Evolutionary conservation across 2,113 vertebrate genomes (phyloP).

Genomic region (Osmerus mordax): DNA sequence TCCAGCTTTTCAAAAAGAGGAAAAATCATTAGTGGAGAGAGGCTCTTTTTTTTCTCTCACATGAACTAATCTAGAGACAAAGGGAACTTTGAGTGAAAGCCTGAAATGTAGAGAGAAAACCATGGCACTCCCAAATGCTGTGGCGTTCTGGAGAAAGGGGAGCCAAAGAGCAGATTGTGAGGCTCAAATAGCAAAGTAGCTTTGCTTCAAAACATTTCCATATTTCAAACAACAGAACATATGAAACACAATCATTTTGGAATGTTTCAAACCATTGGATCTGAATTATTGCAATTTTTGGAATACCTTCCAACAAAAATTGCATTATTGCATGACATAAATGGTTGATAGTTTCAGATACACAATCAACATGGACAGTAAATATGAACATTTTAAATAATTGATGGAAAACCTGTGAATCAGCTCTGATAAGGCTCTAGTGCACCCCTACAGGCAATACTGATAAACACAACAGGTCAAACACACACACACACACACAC

Average conservation of each 20-base stretch:
- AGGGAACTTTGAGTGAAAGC: conserved; percentile 59
- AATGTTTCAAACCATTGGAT: too few relatives aligned
- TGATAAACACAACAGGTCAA: conserved; percentile 34
- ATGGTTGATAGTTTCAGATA: too few relatives aligned
- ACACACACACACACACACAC: too few relatives aligned
- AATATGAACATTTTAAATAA: too few relatives aligned
- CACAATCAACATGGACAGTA: too few relatives aligned
- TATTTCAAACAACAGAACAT: background rate
- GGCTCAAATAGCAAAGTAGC: background rate
- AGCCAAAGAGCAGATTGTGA: conserved; percentile 10
- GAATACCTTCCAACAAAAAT: background rate
- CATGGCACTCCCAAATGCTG: conserved; percentile 24
- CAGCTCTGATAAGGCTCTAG: conserved; percentile 48
- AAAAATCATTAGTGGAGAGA: conserved; percentile 62
- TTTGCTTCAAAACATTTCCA: background rate
- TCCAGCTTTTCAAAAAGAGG: conserved; percentile 63
- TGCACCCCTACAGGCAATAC: conserved; percentile 67
- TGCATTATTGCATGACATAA: background rate
- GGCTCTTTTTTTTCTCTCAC: conserved; percentile 33
- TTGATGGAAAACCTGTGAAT: conserved; percentile 13
- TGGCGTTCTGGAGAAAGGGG: conserved; percentile 21
- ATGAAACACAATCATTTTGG: background rate
- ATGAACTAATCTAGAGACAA: conserved; percentile 63
- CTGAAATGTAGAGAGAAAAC: conserved; percentile 55
- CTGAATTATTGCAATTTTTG: background rate